These are phyloP conservation scores for Myiotriccus ornatus DNA, from an alignment of 2,797 vertebrate species.

Conservation along the genomic window DNA sequence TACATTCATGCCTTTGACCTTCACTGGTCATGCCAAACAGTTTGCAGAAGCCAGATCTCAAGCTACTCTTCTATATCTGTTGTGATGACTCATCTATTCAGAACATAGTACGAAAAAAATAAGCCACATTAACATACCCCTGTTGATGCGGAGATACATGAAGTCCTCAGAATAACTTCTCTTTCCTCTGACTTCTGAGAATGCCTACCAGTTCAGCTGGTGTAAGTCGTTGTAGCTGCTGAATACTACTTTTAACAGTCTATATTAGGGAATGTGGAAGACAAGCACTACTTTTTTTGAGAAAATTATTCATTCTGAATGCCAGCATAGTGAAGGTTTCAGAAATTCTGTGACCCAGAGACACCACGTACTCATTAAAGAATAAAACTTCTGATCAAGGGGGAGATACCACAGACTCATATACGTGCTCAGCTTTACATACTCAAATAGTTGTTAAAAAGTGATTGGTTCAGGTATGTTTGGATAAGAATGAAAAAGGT, in stretches of 20 bases:
- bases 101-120: not conserved
- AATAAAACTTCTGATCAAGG: not conserved
- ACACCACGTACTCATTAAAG: not conserved
- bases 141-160: not conserved
- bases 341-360: not conserved
- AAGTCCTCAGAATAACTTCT: not conserved
- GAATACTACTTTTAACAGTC: not conserved
- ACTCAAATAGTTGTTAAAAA: not conserved
- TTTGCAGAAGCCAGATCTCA: not conserved
- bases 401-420: not conserved
- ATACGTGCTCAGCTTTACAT: not conserved
- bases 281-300: not conserved
- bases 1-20: not conserved
- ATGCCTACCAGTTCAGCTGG: not conserved
- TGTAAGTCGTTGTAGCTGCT: not conserved
- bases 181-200: not conserved
- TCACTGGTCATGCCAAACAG: not conserved
- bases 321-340: not conserved
- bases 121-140: not conserved
- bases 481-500: not conserved
- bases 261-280: not conserved
- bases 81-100: not conserved
- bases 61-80: not conserved
- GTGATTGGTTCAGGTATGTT: not conserved
- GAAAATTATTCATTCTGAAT: not conserved